Conservation (phyloP, 2,113 vertebrate species). For the Fukomys damarensis region DNA sequence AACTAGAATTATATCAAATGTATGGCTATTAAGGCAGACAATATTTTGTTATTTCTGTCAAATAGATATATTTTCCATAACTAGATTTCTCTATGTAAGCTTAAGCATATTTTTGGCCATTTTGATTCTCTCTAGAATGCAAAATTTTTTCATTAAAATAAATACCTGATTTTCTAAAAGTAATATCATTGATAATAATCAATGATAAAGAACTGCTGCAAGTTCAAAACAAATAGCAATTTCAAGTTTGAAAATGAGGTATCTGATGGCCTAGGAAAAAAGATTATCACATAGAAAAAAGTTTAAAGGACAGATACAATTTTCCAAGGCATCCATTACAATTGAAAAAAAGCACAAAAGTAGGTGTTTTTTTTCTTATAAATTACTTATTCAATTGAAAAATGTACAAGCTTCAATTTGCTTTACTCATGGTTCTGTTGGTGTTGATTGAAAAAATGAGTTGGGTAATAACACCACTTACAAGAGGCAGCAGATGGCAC, state of each 20-base stretch:
- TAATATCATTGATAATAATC: background rate
- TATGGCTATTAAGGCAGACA: background rate
- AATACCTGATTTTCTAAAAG: background rate
- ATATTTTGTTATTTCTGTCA: constrained; percentile 47
- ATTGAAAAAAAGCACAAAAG: constrained; percentile 11
- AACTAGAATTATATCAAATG: constrained; percentile 33
- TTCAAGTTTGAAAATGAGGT: constrained; percentile 15
- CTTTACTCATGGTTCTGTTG: constrained; percentile 41
- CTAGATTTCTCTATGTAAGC: background rate
- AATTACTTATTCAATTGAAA: constrained; percentile 62
- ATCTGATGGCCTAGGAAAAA: constrained; percentile 41
- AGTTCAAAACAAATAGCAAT: constrained; percentile 42
- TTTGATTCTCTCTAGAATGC: constrained; percentile 37
- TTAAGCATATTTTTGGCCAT: constrained; percentile 29
- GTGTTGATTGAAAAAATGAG: constrained; percentile 61
- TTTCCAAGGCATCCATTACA: constrained; percentile 53
- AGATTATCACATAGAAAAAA: constrained; percentile 35
- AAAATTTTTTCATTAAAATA: constrained; percentile 44
- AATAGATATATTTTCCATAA: constrained; percentile 53
- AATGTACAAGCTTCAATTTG: constrained; percentile 49
- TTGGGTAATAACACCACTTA: constrained; percentile 38
- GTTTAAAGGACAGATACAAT: constrained; percentile 44
- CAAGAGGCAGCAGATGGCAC: constrained; percentile 49
- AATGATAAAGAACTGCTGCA: background rate
- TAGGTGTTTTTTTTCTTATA: background rate